These are phyloP conservation scores for Psix sp. DNA, from an alignment of 1,140 invertebrate genomes.

Conservation along the genomic window DNA sequence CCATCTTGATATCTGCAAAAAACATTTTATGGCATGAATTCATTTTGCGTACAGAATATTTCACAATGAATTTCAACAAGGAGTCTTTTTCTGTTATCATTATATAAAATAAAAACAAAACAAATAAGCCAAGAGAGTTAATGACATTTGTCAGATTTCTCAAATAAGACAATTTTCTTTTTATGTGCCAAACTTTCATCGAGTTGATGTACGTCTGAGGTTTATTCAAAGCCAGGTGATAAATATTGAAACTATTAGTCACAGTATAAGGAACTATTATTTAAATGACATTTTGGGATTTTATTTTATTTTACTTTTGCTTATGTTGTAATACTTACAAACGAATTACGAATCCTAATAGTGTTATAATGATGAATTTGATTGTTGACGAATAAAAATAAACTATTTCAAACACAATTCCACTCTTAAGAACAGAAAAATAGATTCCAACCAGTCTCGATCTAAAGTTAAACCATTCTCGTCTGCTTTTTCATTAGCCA, in stretches of 20 bases:
- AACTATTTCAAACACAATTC: conserved; percentile 87
- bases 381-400: conserved; percentile 93
- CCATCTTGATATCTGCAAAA: conserved; percentile 81
- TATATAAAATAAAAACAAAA: conserved; percentile 36
- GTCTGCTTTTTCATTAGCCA: conserved; percentile 68
- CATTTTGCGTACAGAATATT: too few relatives aligned
- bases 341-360: conserved; percentile 86
- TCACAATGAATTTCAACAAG: too few relatives aligned
- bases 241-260: too few relatives aligned
- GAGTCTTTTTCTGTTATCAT: too few relatives aligned
- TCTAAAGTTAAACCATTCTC: conserved; percentile 78
- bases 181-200: conserved; percentile 28
- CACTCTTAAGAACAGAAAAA: conserved; percentile 86
- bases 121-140: conserved; percentile 25
- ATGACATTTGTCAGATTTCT: conserved; percentile 29
- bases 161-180: conserved; percentile 32
- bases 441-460: conserved; percentile 91
- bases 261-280: not conserved
- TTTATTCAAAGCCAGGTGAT: conserved; percentile 24
- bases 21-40: not conserved
- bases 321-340: conserved; percentile 81
- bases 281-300: not conserved
- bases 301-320: conserved; percentile 7
- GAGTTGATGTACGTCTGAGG: conserved; percentile 15
- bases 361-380: conserved; percentile 86